Conservation (phyloP, 1,140 invertebrate species). For the Formica exsecta region DNA sequence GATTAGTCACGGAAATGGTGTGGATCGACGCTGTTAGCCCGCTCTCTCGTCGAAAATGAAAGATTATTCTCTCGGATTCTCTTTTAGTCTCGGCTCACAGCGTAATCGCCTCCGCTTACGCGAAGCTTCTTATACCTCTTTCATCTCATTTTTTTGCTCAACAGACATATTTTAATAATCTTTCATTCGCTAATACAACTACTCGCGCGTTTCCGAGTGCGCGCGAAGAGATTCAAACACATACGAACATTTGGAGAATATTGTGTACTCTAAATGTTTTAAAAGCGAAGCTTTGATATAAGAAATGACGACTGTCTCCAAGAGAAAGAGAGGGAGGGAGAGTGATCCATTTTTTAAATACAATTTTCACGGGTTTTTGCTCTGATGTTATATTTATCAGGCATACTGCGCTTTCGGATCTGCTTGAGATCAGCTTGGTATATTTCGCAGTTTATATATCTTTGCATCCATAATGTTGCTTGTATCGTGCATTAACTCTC, state of each 20-base stretch:
- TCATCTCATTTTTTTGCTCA: too few relatives aligned
- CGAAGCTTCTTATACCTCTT: not conserved
- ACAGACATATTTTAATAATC: conserved; percentile 33
- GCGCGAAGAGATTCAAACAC: not conserved
- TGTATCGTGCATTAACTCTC: not conserved
- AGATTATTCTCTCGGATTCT: conserved; percentile 47
- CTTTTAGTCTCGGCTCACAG: not conserved
- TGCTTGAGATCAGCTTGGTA: not conserved
- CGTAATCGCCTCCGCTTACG: conserved; percentile 15
- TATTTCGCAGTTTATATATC: not conserved
- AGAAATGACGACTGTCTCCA: too few relatives aligned
- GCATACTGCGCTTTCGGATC: conserved; percentile 8
- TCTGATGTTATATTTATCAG: conserved; percentile 31
- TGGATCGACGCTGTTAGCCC: conserved; percentile 13
- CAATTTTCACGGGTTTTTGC: conserved; percentile 10
- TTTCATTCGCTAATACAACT: conserved; percentile 61
- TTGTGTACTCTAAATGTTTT: conserved; percentile 12
- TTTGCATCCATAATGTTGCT: not conserved
- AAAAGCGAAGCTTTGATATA: not conserved
- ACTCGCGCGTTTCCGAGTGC: conserved; percentile 14
- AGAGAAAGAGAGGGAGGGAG: not conserved
- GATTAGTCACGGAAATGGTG: conserved; percentile 82
- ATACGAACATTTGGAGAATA: conserved; percentile 32
- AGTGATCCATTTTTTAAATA: not conserved
- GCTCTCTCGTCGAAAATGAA: conserved; percentile 62